phyloP scores from a whole-genome alignment of 2,797 vertebrate genomes.

The Sebastes umbrosus region DNA sequence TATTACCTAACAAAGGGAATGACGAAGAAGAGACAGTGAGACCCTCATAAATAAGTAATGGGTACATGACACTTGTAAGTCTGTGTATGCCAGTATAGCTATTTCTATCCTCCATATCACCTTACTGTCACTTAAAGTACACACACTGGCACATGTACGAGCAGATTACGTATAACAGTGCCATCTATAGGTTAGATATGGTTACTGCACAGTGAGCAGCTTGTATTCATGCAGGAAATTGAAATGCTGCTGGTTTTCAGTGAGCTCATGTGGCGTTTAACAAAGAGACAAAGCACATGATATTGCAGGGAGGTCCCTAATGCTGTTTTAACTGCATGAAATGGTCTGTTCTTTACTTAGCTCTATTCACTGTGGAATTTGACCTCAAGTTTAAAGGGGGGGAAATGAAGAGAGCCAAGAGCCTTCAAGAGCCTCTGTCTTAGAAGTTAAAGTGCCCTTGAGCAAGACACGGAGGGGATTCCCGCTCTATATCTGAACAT shows the following conservation, averaged over 20 bases:
- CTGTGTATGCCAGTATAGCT: background rate
- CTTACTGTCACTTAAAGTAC: constrained; percentile 2
- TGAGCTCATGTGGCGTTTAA: background rate
- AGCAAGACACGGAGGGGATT: background rate
- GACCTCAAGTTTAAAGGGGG: background rate
- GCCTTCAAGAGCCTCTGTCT: background rate
- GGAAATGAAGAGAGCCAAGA: background rate
- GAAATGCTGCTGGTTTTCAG: background rate
- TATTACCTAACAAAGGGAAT: background rate
- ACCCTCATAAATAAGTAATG: background rate
- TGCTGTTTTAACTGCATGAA: background rate
- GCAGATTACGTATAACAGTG: constrained; percentile 42
- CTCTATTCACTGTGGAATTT: background rate
- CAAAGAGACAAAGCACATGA: background rate
- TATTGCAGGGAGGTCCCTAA: background rate
- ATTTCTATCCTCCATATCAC: constrained; percentile 28
- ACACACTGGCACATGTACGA: background rate
- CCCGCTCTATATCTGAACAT: background rate
- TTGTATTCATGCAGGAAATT: background rate
- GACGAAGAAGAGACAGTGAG: background rate
- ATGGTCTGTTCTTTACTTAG: background rate
- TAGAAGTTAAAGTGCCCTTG: background rate
- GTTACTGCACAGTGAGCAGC: constrained; percentile 37
- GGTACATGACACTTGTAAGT: background rate
- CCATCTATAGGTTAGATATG: constrained; percentile 37